Conservation (phyloP, 2,888 invertebrate genomes). For the Drosophila mercatorum region DNA sequence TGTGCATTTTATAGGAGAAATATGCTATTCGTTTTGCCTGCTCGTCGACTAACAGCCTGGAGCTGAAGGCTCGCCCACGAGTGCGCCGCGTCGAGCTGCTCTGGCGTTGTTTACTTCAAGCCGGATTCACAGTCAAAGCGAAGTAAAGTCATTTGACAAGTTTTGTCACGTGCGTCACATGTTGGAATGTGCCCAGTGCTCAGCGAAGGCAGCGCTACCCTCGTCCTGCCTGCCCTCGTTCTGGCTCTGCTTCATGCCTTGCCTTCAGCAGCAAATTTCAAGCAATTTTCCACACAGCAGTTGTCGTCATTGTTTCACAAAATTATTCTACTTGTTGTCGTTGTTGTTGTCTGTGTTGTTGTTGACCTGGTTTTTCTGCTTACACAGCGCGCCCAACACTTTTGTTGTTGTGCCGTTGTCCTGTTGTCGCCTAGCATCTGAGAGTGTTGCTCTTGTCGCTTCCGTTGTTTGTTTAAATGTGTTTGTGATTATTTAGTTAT, state of each 20-base stretch:
- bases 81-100: neutral
- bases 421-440: slow-evolving; percentile 39
- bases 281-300: slow-evolving; percentile 68
- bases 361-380: slow-evolving; percentile 64
- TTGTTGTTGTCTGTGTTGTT: slow-evolving; percentile 34
- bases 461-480: slow-evolving; percentile 70
- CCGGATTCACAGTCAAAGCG: slow-evolving; percentile 63
- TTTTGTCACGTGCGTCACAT: slow-evolving; percentile 80
- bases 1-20: slow-evolving; percentile 58
- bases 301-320: slow-evolving; percentile 72
- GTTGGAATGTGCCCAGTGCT: slow-evolving; percentile 60
- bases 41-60: neutral
- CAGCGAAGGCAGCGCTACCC: slow-evolving; percentile 1
- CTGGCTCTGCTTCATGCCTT: slow-evolving; percentile 11
- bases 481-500: slow-evolving; percentile 80
- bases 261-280: slow-evolving; percentile 62
- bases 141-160: slow-evolving; percentile 78
- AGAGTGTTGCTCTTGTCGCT: slow-evolving; percentile 58
- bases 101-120: slow-evolving; percentile 55
- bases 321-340: slow-evolving; percentile 41
- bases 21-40: slow-evolving; percentile 40
- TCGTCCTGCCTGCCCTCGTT: neutral
- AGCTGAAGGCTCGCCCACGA: neutral
- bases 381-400: slow-evolving; percentile 32
- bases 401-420: slow-evolving; percentile 27